phyloP scores from a whole-genome alignment of 2,888 invertebrate genomes.

The Erynnis tages region DNA sequence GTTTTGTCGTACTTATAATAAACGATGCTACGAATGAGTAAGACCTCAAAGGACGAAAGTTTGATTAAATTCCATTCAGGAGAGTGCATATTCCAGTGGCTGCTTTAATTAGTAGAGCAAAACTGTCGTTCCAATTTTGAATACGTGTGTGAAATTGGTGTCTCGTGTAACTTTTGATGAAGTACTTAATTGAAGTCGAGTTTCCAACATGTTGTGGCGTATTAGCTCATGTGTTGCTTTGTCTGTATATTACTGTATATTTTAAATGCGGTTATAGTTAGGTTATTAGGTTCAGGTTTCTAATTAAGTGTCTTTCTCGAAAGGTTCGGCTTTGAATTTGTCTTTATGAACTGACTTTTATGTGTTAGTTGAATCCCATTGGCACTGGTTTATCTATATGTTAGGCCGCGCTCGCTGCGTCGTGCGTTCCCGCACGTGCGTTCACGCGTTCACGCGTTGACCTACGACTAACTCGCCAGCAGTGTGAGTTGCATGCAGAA shows the following conservation, averaged over 20 bases:
- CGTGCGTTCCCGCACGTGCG: too few relatives aligned
- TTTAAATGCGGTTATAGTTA: too few relatives aligned
- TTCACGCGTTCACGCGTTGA: too few relatives aligned
- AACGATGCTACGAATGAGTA: slow-evolving; percentile 13
- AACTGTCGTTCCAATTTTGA: slow-evolving; percentile 1
- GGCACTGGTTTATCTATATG: too few relatives aligned
- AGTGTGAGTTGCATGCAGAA: too few relatives aligned
- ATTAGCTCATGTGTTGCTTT: not conserved
- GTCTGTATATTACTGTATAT: not conserved
- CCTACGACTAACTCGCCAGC: too few relatives aligned
- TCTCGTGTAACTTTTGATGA: slow-evolving; percentile 4
- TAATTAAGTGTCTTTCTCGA: too few relatives aligned
- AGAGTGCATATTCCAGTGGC: slow-evolving; percentile 11
- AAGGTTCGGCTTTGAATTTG: too few relatives aligned
- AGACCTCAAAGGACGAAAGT: slow-evolving; percentile 22
- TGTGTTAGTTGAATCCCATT: too few relatives aligned
- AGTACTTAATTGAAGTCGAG: not conserved
- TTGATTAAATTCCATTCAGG: slow-evolving; percentile 23
- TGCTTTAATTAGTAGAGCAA: slow-evolving; percentile 3
- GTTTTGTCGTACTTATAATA: slow-evolving; percentile 14
- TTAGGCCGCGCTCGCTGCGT: too few relatives aligned
- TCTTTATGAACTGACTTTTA: too few relatives aligned
- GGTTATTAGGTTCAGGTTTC: too few relatives aligned
- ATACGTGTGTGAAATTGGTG: slow-evolving; percentile 1
- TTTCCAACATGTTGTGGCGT: not conserved